Conservation (phyloP, 1,140 invertebrate species). For the Stratiolaelaps scimitus region DNA sequence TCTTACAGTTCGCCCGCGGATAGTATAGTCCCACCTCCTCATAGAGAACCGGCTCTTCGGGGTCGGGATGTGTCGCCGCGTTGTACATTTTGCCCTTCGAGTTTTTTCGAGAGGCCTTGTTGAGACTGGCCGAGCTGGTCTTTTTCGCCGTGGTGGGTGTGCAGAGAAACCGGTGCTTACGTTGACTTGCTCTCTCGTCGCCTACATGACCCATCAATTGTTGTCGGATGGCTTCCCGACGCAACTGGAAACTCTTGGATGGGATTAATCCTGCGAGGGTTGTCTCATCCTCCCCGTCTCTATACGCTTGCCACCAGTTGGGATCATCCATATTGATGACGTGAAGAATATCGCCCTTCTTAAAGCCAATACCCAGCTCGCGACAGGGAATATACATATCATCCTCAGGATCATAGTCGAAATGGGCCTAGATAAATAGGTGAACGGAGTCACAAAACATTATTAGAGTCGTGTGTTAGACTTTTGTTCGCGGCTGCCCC, state of each 20-base stretch:
- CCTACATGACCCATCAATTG: conserved; percentile 6
- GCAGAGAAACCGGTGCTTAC: background rate
- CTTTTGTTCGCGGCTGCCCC: too few species aligned
- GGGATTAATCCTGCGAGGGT: conserved; percentile 91
- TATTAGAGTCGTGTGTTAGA: too few species aligned
- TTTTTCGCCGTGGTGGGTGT: conserved; percentile 14
- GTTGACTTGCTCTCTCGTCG: conserved; percentile 4
- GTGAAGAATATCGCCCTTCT: conserved; percentile 86
- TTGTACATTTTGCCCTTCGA: conserved; percentile 27
- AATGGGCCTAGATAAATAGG: conserved; percentile 80
- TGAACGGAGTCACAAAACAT: too few species aligned
- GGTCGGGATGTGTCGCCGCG: background rate
- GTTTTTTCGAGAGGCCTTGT: conserved; percentile 9
- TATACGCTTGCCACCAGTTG: conserved; percentile 59
- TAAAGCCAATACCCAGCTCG: conserved; percentile 74
- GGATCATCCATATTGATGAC: conserved; percentile 60
- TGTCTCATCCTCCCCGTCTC: conserved; percentile 86
- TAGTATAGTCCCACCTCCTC: conserved; percentile 47
- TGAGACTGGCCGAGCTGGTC: background rate
- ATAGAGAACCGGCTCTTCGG: conserved; percentile 40
- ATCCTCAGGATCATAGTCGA: conserved; percentile 96
- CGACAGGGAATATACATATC: conserved; percentile 94
- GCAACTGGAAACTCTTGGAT: conserved; percentile 84
- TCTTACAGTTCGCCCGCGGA: conserved; percentile 45
- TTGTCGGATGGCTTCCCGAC: conserved; percentile 35